Evolutionary conservation across 2,113 vertebrate species (phyloP).

Genomic region (Eretmochelys imbricata): DNA sequence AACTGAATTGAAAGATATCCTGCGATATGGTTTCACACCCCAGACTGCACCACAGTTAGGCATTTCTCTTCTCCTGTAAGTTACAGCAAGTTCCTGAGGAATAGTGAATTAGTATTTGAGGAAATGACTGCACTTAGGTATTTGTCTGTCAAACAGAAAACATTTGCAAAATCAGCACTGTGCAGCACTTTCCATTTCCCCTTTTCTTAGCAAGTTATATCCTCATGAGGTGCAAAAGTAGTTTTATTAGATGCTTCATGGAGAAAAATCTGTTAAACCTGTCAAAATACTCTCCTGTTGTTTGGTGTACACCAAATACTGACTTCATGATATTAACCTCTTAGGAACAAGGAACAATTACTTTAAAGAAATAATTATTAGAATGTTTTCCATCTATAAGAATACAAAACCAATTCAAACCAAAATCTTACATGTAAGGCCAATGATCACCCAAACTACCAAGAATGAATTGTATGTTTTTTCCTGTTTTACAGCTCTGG

Average conservation of each 20-base stretch:
- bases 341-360: background rate
- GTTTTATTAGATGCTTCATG: fast-evolving
- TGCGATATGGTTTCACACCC: background rate
- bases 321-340: background rate
- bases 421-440: background rate
- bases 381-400: background rate
- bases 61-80: background rate
- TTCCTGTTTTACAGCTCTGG: background rate
- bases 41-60: background rate
- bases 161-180: fast-evolving
- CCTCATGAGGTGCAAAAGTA: fast-evolving
- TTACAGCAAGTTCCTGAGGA: background rate
- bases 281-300: fast-evolving
- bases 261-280: fast-evolving
- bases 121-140: background rate
- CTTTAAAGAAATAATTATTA: background rate
- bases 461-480: background rate
- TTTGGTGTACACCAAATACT: fast-evolving
- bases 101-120: background rate
- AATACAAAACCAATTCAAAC: background rate
- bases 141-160: fast-evolving
- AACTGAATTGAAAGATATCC: background rate
- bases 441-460: background rate
- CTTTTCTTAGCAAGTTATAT: background rate
- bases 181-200: fast-evolving